A percentile compares a stretch with the other conserved stretches of the same genome.
These are phyloP conservation scores for Oryzias melastigma DNA, from an alignment of 2,113 vertebrate species.

Conservation along the genomic window DNA sequence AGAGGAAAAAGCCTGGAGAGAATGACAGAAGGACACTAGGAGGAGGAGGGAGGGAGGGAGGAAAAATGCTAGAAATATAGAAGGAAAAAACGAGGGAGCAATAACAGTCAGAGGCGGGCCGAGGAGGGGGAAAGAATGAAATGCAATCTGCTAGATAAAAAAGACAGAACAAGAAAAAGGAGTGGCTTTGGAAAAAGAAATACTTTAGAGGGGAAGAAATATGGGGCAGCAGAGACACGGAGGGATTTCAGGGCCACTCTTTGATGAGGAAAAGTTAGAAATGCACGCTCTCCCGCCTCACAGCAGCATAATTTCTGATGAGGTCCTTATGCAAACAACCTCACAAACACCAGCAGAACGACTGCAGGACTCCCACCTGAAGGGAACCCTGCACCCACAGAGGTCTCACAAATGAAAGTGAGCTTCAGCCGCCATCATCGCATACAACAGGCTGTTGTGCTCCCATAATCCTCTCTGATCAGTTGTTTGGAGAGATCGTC, in stretches of 20 bases:
- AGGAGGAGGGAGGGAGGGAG: conserved; percentile 13
- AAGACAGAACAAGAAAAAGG: conserved; percentile 52
- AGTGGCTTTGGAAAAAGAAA: conserved; percentile 59
- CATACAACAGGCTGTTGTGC: conserved; percentile 5
- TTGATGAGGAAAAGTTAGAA: conserved; percentile 49
- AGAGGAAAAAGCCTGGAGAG: conserved; percentile 21
- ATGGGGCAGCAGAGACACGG: conserved; percentile 52
- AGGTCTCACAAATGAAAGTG: conserved; percentile 1
- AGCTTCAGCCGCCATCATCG: neutral
- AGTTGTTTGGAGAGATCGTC: conserved; percentile 8
- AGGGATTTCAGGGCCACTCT: conserved; percentile 46
- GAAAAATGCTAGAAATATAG: conserved; percentile 4
- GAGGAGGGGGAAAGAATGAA: conserved; percentile 46
- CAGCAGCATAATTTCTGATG: conserved; percentile 13
- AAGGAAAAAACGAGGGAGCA: neutral
- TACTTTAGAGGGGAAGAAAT: conserved; percentile 57
- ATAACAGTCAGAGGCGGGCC: conserved; percentile 35
- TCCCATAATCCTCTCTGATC: conserved; percentile 35
- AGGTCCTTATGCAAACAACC: conserved; percentile 24
- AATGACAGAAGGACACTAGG: conserved; percentile 43
- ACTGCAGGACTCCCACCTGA: conserved; percentile 6
- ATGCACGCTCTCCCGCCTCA: conserved; percentile 1
- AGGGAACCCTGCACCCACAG: neutral
- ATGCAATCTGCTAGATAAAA: conserved; percentile 58
- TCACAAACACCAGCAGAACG: conserved; percentile 20